Percentiles rank a stretch among this genome's conserved stretches.
These are phyloP conservation scores for Rhagonycha fulva DNA, from an alignment of 2,888 invertebrate genomes.

Conservation along the genomic window DNA sequence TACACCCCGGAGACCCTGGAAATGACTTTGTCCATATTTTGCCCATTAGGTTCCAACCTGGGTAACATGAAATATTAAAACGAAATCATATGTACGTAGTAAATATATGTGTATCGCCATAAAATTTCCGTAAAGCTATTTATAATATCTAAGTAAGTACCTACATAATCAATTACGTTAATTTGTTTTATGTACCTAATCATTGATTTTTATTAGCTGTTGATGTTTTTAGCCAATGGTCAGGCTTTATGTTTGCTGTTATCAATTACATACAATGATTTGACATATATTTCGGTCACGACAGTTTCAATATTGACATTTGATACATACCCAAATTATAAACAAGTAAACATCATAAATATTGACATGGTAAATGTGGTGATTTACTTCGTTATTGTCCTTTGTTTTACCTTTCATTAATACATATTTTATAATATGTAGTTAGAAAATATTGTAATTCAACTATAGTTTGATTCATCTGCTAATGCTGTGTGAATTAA, in stretches of 20 bases:
- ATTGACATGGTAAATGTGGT: not conserved
- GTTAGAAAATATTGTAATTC: too few relatives aligned
- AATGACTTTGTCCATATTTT: too few relatives aligned
- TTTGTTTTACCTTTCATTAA: not conserved
- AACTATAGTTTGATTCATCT: too few relatives aligned
- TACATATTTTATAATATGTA: not conserved
- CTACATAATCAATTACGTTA: not conserved
- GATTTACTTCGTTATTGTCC: not conserved
- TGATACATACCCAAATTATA: not conserved
- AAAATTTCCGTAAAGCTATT: too few relatives aligned
- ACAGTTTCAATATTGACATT: not conserved
- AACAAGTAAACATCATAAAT: not conserved
- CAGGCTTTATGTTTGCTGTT: not conserved
- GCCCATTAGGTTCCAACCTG: too few relatives aligned
- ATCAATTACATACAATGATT: not conserved
- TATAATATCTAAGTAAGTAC: not conserved
- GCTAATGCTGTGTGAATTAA: too few relatives aligned
- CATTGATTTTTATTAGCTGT: not conserved
- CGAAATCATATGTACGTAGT: not conserved
- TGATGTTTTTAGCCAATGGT: not conserved
- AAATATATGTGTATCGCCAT: not conserved
- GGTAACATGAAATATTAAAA: too few relatives aligned
- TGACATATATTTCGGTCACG: not conserved
- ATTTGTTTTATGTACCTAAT: not conserved
- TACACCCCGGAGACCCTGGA: too few relatives aligned